phyloP scores from a whole-genome alignment of 2,113 vertebrate species.

The Tylochromis polylepis region DNA sequence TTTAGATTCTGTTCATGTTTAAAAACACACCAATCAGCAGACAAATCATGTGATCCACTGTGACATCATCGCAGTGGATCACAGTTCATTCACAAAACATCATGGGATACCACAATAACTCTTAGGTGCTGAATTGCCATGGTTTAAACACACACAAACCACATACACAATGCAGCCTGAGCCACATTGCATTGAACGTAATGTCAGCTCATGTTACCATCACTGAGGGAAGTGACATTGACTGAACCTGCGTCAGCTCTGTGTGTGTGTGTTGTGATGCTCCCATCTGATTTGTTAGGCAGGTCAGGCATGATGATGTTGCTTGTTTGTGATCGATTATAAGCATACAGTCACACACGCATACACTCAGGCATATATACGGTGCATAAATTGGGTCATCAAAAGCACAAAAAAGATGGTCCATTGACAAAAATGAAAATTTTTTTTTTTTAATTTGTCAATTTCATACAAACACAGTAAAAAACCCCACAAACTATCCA shows the following conservation, averaged over 20 bases:
- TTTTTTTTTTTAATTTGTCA: neutral
- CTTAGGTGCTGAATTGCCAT: neutral
- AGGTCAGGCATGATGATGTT: conserved; percentile 33
- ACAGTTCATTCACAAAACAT: neutral
- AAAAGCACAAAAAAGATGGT: neutral
- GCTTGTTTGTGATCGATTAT: conserved; percentile 20
- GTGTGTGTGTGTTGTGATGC: neutral
- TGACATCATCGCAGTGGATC: conserved; percentile 5
- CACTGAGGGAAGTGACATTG: conserved; percentile 26
- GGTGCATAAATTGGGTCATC: neutral
- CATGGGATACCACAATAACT: neutral
- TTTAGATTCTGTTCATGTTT: neutral
- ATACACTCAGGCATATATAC: neutral
- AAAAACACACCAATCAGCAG: neutral
- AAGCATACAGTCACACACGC: neutral
- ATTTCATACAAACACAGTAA: neutral
- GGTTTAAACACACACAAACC: neutral
- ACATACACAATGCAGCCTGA: neutral
- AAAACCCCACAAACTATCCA: neutral
- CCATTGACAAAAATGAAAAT: neutral
- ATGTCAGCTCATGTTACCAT: conserved; percentile 43
- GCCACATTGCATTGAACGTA: conserved; percentile 33
- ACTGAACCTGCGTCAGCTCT: conserved; percentile 1
- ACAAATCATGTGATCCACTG: neutral
- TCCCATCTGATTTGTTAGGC: conserved; percentile 28